Evolutionary conservation across 2,888 invertebrate species (phyloP).

Genomic region (Halocaridina rubra): DNA sequence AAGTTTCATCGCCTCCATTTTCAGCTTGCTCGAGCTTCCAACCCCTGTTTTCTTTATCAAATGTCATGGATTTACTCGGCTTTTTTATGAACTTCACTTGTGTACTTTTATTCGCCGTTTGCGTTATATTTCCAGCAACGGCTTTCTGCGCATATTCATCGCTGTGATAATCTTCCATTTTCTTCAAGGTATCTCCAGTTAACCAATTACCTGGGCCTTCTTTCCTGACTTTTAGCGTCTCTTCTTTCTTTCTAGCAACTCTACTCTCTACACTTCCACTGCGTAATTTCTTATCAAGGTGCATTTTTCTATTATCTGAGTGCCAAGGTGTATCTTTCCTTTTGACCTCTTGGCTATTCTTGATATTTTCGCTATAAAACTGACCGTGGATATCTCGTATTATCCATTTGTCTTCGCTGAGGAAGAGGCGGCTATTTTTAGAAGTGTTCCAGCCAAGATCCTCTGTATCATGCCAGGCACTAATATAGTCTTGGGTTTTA

Average conservation of each 20-base stretch:
- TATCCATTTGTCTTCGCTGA: neutral
- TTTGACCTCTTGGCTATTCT: neutral
- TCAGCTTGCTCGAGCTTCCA: neutral
- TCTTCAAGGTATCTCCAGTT: constrained; percentile 9
- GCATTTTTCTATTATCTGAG: neutral
- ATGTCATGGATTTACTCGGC: neutral
- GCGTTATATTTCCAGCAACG: neutral
- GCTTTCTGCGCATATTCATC: constrained; percentile 15
- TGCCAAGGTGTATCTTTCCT: neutral
- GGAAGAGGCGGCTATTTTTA: neutral
- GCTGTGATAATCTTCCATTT: constrained; percentile 27
- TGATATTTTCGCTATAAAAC: neutral
- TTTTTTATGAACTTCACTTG: neutral
- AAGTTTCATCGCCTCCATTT: neutral
- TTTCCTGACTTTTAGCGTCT: neutral
- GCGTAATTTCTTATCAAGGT: neutral
- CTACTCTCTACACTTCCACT: neutral
- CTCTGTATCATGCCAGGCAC: neutral
- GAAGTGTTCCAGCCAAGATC: neutral
- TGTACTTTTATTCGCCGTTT: neutral
- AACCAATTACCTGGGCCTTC: constrained; percentile 12
- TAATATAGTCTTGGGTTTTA: neutral
- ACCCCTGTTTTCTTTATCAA: neutral
- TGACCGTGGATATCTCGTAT: neutral
- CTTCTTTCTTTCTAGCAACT: neutral